A percentile compares a stretch with the other conserved stretches of the same genome.
These are phyloP conservation scores for Eristalis intricaria DNA, from an alignment of 2,888 invertebrate species.

Conservation along the genomic window DNA sequence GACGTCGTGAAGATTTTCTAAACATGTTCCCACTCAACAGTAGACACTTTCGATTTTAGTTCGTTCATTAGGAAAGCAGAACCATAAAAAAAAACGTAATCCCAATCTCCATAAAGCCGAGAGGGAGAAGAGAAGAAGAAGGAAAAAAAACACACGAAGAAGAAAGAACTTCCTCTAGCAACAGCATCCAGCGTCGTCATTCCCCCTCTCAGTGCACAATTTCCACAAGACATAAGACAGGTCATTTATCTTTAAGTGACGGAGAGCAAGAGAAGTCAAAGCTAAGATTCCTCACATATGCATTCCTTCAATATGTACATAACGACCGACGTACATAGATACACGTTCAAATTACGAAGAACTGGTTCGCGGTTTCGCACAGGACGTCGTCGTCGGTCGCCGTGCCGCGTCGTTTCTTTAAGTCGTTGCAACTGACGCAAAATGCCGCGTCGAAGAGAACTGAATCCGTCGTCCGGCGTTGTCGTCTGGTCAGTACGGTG, in stretches of 20 bases:
- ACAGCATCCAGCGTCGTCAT: constrained; percentile 11
- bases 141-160: not conserved
- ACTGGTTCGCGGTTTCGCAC: constrained; percentile 66
- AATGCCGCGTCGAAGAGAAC: constrained; percentile 33
- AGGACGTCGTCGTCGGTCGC: constrained; percentile 26
- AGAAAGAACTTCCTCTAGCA: not conserved
- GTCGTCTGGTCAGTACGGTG: constrained; percentile 48
- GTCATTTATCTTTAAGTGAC: constrained; percentile 70
- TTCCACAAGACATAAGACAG: constrained; percentile 63
- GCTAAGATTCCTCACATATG: constrained; percentile 54
- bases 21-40: not conserved
- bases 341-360: constrained; percentile 67
- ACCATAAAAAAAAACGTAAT: not conserved
- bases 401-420: not conserved
- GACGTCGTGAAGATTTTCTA: not conserved
- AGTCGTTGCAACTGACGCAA: constrained; percentile 60
- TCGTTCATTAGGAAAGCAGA: constrained; percentile 7
- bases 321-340: constrained; percentile 47
- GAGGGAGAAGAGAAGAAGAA: not conserved
- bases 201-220: not conserved
- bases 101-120: not conserved
- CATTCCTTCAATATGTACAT: constrained; percentile 13
- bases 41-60: constrained; percentile 22
- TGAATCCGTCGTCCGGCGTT: constrained; percentile 16
- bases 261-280: constrained; percentile 56